Conservation (phyloP, 1,140 invertebrate genomes). For the Trachymyrmex septentrionalis region DNA sequence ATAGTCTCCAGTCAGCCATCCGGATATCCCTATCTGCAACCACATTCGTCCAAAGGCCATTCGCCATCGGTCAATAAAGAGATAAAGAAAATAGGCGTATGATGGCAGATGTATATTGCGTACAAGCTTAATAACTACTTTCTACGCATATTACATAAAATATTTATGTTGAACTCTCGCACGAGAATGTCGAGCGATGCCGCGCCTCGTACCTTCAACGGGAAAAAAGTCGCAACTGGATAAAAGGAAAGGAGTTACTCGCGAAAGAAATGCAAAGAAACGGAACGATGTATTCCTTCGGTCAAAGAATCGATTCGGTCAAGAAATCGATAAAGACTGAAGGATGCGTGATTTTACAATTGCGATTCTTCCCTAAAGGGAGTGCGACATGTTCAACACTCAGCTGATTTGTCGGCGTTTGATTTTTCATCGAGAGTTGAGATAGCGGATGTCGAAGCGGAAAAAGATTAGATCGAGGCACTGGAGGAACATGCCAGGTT, state of each 20-base stretch:
- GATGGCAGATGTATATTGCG: background rate
- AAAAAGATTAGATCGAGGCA: background rate
- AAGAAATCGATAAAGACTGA: background rate
- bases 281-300: background rate
- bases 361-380: background rate
- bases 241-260: background rate
- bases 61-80: conserved; percentile 78
- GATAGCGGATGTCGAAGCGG: conserved; percentile 1
- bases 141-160: background rate
- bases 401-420: background rate
- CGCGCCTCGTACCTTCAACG: background rate
- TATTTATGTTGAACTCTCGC: background rate
- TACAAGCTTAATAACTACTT: conserved; percentile 34
- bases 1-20: conserved; percentile 96
- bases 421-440: background rate
- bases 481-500: background rate
- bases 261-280: background rate
- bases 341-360: background rate
- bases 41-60: conserved; percentile 85
- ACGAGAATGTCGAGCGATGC: background rate
- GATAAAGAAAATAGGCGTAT: conserved; percentile 30
- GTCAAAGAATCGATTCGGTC: too few relatives aligned
- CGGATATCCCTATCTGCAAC: conserved; percentile 94
- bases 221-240: background rate
- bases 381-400: background rate